Evolutionary conservation across 2,888 invertebrate genomes (phyloP), one percentile per base, ranked within the genome.

Genomic region (Xylocampa areola): DNA sequence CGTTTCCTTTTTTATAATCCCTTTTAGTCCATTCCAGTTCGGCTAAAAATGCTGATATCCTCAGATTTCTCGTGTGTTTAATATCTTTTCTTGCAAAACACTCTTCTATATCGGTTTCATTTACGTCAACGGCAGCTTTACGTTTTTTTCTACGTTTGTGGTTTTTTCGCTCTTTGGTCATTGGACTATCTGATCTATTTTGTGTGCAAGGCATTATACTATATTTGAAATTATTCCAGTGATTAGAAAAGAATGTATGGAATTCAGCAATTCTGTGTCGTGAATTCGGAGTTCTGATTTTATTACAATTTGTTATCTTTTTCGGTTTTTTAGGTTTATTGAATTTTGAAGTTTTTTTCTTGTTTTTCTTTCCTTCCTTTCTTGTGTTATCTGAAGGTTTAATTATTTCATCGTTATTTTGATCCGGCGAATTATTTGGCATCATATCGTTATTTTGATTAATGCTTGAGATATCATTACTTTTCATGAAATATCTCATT

Each of bases 101-200:
- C 14, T 23, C 45, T 36, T 32, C 41, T 13, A 21, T 19, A 7
- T 48, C 45, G 4, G 30, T 53, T 17, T 43, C 43, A 14, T 47
- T 39, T 0, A 30, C 8, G 11, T 44, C 45, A 7, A 48, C 4
- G 1, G 35, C n/a, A 32, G 27, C 23, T 49, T 41, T 55, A 13
- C 51, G 35, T 53, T 87, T 88, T 79, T 85, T 89, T 48, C 82
- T 86, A 3, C 81, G 77, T 66, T 88, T 90, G 45, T 83, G 80
- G 51, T 86, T 73, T 79, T 23, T 74, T 29, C 47, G 63, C 14
- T 58, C 64, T 39, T 68, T 68, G 6, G 11, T 0, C 13, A 47
- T 35, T 7, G 47, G 36, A 16, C 51, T 52, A 6, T 61, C 54
- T 17, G 49, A 59, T 33, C 53, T 79, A 1, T 47, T 44, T 21